Evolutionary conservation across 2,888 invertebrate genomes (phyloP), one percentile per base, ranked within the genome.

Genomic region (Hemistola chrysoprasaria): DNA sequence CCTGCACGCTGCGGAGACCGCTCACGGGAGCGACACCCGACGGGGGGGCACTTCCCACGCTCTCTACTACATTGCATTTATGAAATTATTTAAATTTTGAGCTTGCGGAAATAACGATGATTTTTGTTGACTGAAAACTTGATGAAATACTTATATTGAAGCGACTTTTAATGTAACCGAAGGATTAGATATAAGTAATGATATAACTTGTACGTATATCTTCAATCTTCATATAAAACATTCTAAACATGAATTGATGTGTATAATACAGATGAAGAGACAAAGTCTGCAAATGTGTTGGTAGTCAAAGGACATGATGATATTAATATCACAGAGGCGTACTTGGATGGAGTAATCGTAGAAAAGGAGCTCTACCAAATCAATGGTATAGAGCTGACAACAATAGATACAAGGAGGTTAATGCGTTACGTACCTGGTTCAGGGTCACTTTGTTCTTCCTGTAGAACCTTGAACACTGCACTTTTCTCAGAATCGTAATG

Each of bases 391-490:
- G 10, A 29, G 10, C 31, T 20, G 42, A 28, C 9, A 20, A 32
- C 16, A 16, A 16, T n/a, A n/a, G n/a, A 16, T 16, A 16, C 42
- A 42, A 30, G n/a, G 11, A n/a, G n/a, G 41, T 16, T n/a, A 5
- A 8, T 8, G 22, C n/a, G 2, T 22, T 29, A 36, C 38, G 10
- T 91, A 95, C 95, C 95, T 82, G 93, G 93, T 53, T 93, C 92
- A 22, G 95, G 95, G 62, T 95, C 95, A 67, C 93, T 94, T 74
- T 96, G 95, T 59, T 94, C 95, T 78, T 97, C 96, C 74, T 96
- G 95, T 45, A 97, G 92, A 91, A 96, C 96, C 82, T 95, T 95
- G 83, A 95, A 94, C 22, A 97, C 97, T 63, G 96, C 97, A 70
- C 97, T 97, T 74, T 95, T 95, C 59, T 94, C 93, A 40, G 94